These are phyloP conservation scores for Aphelinus certus DNA, from an alignment of 1,140 invertebrate species.

Conservation along the genomic window DNA sequence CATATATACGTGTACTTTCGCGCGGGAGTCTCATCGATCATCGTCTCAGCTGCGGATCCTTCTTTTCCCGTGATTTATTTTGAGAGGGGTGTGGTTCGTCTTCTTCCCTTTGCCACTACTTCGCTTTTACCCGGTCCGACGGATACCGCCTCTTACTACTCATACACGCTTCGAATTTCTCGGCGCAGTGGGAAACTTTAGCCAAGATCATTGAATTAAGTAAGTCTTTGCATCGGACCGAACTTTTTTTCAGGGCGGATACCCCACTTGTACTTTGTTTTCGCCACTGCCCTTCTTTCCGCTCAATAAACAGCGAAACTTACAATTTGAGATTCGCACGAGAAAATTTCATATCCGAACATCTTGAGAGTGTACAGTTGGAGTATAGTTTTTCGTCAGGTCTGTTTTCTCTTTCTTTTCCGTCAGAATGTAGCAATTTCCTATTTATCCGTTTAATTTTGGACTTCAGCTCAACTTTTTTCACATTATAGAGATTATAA, in stretches of 20 bases:
- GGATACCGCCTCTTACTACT: not conserved
- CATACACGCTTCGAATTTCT: no score
- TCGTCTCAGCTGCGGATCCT: not conserved
- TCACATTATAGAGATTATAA: no score
- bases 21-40: constrained; percentile 6
- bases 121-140: not conserved
- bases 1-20: not conserved
- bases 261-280: no score
- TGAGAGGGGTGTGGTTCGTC: not conserved
- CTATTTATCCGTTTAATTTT: not conserved
- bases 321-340: no score
- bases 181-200: no score
- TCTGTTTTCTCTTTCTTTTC: not conserved
- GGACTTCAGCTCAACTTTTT: no score
- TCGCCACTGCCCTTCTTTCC: no score
- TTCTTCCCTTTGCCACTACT: not conserved
- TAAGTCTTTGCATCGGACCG: constrained; percentile 14
- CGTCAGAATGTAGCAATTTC: not conserved
- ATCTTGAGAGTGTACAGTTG: no score
- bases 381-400: no score
- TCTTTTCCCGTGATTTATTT: constrained; percentile 16
- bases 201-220: constrained; percentile 12
- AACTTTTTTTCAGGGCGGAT: constrained; percentile 3
- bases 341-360: no score
- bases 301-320: no score